A percentile compares a stretch with the other conserved stretches of the same genome.
phyloP scores from a whole-genome alignment of 2,888 invertebrate species.

The Drosophila helvetica region DNA sequence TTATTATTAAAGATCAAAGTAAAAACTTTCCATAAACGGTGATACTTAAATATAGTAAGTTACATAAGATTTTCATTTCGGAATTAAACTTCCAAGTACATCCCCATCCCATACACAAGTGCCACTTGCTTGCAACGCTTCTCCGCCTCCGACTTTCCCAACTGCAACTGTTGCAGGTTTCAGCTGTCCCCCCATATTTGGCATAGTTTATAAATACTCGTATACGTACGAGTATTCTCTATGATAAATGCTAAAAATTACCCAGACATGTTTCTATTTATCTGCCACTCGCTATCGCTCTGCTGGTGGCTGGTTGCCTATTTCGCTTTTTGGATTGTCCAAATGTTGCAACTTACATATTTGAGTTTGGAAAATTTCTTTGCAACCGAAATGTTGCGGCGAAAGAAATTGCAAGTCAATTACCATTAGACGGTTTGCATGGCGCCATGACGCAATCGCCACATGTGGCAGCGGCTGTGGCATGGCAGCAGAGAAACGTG shows the following conservation, averaged over 20 bases:
- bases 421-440: conserved; percentile 74
- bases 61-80: not conserved
- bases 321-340: conserved; percentile 38
- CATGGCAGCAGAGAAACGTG: conserved; percentile 20
- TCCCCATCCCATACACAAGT: too few relatives aligned
- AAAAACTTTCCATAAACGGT: not conserved
- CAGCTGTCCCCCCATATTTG: not conserved
- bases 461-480: conserved; percentile 64
- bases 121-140: not conserved
- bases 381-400: conserved; percentile 71
- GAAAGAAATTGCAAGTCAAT: conserved; percentile 80
- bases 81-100: not conserved
- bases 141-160: not conserved
- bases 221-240: not conserved
- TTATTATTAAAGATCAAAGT: not conserved
- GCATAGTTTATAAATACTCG: conserved; percentile 22
- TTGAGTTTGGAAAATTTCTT: conserved; percentile 68
- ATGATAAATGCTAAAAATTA: conserved; percentile 59
- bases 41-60: too few relatives aligned
- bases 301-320: conserved; percentile 14
- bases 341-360: conserved; percentile 40
- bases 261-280: conserved; percentile 16
- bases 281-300: conserved; percentile 15
- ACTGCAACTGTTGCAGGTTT: not conserved
- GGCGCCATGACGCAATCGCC: conserved; percentile 75